Conservation (phyloP, 2,888 invertebrate genomes). For the Pseudococcus jackbeardsleyi region DNA sequence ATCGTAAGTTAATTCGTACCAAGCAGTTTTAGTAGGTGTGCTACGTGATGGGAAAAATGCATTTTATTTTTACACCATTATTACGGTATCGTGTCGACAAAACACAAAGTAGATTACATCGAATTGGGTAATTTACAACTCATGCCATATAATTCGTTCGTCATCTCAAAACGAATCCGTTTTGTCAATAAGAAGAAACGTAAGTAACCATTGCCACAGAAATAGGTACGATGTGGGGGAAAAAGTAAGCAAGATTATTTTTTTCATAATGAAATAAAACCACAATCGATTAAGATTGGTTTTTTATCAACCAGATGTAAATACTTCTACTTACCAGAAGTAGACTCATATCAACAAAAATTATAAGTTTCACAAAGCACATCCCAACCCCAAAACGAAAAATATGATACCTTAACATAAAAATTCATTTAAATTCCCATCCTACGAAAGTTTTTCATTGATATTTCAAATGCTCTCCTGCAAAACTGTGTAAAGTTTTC, state of each 20-base stretch:
- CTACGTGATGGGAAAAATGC: background rate
- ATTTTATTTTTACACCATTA: constrained; percentile 1
- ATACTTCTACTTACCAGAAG: no score
- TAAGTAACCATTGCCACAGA: no score
- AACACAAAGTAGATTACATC: background rate
- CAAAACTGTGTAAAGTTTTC: constrained; percentile 8
- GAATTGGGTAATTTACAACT: background rate
- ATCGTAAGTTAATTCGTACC: background rate
- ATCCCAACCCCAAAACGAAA: background rate
- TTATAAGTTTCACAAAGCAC: background rate
- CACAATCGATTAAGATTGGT: no score
- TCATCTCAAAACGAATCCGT: no score
- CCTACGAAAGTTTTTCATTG: background rate
- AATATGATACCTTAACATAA: background rate
- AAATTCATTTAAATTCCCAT: constrained; percentile 7
- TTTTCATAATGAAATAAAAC: no score
- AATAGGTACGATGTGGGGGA: no score
- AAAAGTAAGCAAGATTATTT: no score
- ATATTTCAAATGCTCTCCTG: background rate
- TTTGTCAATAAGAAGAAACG: no score
- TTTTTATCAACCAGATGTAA: no score
- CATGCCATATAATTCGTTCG: no score
- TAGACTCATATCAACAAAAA: no score
- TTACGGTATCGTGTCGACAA: background rate
- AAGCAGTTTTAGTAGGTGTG: background rate